A percentile compares a stretch with the other conserved stretches of the same genome.
Evolutionary conservation across 2,797 vertebrate species (phyloP).

Genomic region (Pipistrellus pygmaeus): DNA sequence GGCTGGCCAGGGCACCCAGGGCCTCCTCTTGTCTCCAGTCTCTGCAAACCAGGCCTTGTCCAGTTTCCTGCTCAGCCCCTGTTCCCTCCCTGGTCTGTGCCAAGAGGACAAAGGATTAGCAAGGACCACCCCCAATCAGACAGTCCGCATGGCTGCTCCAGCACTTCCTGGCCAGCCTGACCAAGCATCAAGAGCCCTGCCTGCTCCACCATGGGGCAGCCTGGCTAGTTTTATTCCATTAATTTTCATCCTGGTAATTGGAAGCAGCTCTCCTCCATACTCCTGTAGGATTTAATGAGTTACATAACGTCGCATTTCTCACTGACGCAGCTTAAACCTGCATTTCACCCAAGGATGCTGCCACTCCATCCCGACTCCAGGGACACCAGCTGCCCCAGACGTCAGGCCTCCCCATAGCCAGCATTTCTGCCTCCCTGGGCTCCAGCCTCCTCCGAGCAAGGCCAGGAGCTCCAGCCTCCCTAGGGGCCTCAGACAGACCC

Average conservation of each 20-base stretch:
- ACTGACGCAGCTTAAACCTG: constrained; percentile 83
- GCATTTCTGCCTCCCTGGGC: not conserved
- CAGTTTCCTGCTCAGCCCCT: not conserved
- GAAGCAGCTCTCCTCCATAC: constrained; percentile 88
- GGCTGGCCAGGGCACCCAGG: not conserved
- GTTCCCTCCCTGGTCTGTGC: constrained; percentile 43
- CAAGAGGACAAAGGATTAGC: constrained; percentile 82
- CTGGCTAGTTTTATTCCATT: constrained; percentile 87
- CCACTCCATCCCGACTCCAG: constrained; percentile 64
- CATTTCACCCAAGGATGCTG: constrained; percentile 79
- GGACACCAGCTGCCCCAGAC: not conserved
- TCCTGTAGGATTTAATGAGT: constrained; percentile 89
- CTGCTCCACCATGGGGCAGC: constrained; percentile 86
- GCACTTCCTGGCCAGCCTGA: constrained; percentile 82
- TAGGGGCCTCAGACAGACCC: not conserved
- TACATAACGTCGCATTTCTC: constrained; percentile 87
- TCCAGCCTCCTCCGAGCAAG: not conserved
- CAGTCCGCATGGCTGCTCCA: constrained; percentile 79
- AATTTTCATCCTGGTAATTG: constrained; percentile 90
- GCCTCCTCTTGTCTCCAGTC: not conserved
- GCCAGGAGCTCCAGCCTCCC: not conserved
- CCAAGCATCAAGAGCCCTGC: constrained; percentile 85
- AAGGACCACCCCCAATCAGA: constrained; percentile 83
- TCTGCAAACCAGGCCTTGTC: not conserved
- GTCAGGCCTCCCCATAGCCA: not conserved